phyloP scores from a whole-genome alignment of 2,113 vertebrate genomes.

The Aegotheles bennettii region DNA sequence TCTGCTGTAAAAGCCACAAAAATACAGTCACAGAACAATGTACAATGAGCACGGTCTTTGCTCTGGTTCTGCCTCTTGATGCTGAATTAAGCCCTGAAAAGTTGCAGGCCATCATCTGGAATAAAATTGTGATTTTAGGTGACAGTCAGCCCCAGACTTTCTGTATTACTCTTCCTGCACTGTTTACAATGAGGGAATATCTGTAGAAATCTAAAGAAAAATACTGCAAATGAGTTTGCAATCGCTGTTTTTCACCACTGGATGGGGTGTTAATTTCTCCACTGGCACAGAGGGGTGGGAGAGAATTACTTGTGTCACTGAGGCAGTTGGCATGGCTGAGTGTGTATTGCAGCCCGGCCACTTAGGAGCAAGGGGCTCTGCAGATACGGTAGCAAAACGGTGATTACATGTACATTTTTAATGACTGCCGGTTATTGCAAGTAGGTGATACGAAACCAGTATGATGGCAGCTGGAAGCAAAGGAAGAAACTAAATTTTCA shows the following conservation, averaged over 20 bases:
- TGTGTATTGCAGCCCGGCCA: accelerated
- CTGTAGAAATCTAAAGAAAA: neutral
- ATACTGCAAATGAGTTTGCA: neutral
- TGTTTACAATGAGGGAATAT: neutral
- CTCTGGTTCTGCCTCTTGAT: neutral
- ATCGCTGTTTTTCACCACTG: accelerated
- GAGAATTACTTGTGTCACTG: neutral
- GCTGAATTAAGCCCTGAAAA: neutral
- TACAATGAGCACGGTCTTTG: neutral
- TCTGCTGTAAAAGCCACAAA: neutral
- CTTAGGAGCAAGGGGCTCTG: neutral
- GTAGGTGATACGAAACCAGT: neutral
- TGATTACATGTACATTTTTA: neutral
- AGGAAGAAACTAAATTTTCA: neutral
- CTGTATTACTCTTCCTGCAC: neutral
- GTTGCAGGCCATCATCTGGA: neutral
- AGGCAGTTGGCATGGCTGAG: neutral
- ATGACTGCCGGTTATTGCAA: neutral
- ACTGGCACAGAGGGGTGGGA: neutral
- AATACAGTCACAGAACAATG: neutral
- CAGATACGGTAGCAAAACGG: neutral
- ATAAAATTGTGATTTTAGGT: neutral
- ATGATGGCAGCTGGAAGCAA: neutral
- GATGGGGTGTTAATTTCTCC: neutral
- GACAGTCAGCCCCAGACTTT: neutral